A percentile compares a stretch with the other conserved stretches of the same genome.
Conservation (phyloP, 2,888 invertebrate genomes). For the Hydriomena furcata region DNA sequence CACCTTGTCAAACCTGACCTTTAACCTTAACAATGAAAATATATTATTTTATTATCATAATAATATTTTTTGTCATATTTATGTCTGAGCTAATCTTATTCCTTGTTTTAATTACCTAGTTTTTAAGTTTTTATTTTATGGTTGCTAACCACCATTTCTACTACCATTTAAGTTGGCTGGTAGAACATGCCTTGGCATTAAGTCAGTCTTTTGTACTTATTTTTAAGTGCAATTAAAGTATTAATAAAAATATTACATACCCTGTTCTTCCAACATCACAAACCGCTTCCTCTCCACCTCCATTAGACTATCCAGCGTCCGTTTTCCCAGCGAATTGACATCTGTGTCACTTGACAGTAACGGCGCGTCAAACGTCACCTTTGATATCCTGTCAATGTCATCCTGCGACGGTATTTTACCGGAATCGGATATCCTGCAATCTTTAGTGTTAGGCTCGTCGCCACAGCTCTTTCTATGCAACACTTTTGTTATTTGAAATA, state of each 20-base stretch:
- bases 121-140: too few relatives aligned
- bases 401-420: slow-evolving; percentile 89
- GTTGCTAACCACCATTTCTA: too few relatives aligned
- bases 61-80: too few relatives aligned
- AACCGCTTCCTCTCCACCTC: slow-evolving; percentile 95
- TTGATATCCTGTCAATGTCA: slow-evolving; percentile 94
- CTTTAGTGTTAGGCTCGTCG: slow-evolving; percentile 68
- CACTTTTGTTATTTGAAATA: slow-evolving; percentile 39
- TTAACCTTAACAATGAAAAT: too few relatives aligned
- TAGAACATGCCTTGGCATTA: too few relatives aligned
- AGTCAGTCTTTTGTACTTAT: too few relatives aligned
- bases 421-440: slow-evolving; percentile 64
- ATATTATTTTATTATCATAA: too few relatives aligned
- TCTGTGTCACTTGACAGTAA: slow-evolving; percentile 87
- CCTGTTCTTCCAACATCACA: slow-evolving; percentile 94
- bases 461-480: slow-evolving; percentile 76
- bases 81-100: too few relatives aligned
- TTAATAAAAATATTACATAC: slow-evolving; percentile 71
- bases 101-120: too few relatives aligned
- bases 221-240: too few relatives aligned
- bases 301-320: slow-evolving; percentile 93
- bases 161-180: too few relatives aligned
- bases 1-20: not conserved
- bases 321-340: slow-evolving; percentile 86
- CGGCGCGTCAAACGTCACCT: slow-evolving; percentile 93